Evolutionary conservation across 2,113 vertebrate genomes (phyloP).

Genomic region (Promerops cafer): DNA sequence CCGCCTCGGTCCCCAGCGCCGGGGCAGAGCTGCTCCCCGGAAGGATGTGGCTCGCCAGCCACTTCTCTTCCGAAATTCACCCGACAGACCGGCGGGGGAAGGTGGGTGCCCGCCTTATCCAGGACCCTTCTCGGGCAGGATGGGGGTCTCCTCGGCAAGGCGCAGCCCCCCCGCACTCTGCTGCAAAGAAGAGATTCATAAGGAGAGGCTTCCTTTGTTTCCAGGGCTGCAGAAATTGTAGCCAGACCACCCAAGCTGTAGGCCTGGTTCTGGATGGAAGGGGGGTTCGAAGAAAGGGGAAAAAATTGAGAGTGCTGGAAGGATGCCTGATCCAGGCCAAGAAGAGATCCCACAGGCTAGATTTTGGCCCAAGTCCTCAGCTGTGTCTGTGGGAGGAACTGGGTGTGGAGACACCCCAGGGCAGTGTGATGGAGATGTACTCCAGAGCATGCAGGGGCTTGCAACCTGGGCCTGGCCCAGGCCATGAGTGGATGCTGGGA

Average conservation of each 20-base stretch:
- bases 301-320: neutral
- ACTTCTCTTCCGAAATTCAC: neutral
- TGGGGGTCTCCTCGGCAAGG: neutral
- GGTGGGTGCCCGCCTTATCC: neutral
- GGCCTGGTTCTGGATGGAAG: neutral
- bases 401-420: neutral
- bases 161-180: neutral
- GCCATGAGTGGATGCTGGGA: neutral
- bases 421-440: neutral
- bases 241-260: neutral
- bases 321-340: neutral
- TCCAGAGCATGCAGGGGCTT: neutral
- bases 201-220: neutral
- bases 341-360: neutral
- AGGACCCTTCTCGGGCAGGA: neutral
- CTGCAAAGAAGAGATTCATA: neutral
- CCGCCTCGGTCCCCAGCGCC: neutral
- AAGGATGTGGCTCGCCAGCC: neutral
- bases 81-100: neutral
- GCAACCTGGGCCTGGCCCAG: neutral
- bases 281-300: neutral
- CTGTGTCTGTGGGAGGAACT: neutral
- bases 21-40: neutral
- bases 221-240: neutral
- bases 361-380: neutral